A percentile compares a stretch with the other conserved stretches of the same genome.
These are phyloP conservation scores for Eurytoma californica DNA, from an alignment of 2,888 invertebrate species.

Conservation along the genomic window DNA sequence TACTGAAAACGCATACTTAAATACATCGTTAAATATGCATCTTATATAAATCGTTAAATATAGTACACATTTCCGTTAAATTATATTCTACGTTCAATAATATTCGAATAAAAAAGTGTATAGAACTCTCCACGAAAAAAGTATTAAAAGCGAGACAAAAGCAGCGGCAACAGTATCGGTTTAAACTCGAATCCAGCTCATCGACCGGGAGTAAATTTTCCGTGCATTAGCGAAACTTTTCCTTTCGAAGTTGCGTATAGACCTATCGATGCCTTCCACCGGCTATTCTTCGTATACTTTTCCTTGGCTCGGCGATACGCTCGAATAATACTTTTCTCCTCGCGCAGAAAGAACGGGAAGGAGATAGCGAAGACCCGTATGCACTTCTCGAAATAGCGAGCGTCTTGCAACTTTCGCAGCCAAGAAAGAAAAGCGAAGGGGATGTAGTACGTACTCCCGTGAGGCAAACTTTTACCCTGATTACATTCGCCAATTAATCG, in stretches of 20 bases:
- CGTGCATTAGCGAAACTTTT: constrained; percentile 40
- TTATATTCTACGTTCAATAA: too few species aligned
- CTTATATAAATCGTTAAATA: too few species aligned
- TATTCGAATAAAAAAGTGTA: too few species aligned
- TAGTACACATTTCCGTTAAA: too few species aligned
- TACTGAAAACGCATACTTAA: too few species aligned
- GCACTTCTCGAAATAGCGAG: constrained; percentile 11
- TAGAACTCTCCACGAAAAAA: too few species aligned
- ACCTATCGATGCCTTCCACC: constrained; percentile 38
- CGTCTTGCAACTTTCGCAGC: too few species aligned
- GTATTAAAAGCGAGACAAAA: neutral
- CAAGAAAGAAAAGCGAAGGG: too few species aligned
- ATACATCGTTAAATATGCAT: too few species aligned
- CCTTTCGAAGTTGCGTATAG: constrained; percentile 5
- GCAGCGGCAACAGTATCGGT: neutral
- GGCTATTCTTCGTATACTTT: constrained; percentile 33
- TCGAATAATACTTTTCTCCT: constrained; percentile 10
- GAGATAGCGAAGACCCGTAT: neutral
- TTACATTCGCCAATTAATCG: too few species aligned
- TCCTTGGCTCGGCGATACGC: neutral
- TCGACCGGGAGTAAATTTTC: constrained; percentile 34
- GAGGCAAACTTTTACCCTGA: too few species aligned
- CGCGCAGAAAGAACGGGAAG: neutral
- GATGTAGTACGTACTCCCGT: too few species aligned
- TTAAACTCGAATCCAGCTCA: neutral